Evolutionary conservation across 64 coral and sea anemone species (phyloP).

Genomic region (Exaiptasia diaphana): DNA sequence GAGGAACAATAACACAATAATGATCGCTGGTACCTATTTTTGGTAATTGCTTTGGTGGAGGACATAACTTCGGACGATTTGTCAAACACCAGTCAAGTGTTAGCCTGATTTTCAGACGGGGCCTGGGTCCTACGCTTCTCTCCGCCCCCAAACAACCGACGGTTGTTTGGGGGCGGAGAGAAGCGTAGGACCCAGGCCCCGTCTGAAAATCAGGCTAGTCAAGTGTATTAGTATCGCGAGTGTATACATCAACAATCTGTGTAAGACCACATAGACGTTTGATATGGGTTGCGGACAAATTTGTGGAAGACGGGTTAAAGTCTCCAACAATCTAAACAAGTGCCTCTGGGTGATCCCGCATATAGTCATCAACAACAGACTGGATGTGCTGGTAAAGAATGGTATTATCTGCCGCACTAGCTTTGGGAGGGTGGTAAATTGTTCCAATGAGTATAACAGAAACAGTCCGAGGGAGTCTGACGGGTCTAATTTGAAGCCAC

Average conservation of each 20-base stretch:
- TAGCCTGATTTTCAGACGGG: too few species aligned
- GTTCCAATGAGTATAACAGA: conserved; percentile 17
- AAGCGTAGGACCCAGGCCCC: too few species aligned
- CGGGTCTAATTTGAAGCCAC: conserved; percentile 21
- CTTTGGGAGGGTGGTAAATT: conserved; percentile 8
- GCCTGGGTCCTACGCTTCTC: too few species aligned
- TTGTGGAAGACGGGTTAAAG: conserved; percentile 42
- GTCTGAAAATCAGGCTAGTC: too few species aligned
- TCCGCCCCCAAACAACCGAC: too few species aligned
- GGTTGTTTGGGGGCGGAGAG: too few species aligned
- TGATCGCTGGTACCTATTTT: conserved; percentile 38
- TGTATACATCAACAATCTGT: conserved; percentile 49
- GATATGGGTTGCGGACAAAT: conserved; percentile 10
- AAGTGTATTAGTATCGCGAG: conserved; percentile 23
- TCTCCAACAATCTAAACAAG: conserved; percentile 7
- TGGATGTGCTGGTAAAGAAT: conserved; percentile 15
- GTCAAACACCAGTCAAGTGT: conserved; percentile 56
- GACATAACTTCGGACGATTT: conserved; percentile 9
- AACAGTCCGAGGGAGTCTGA: not conserved
- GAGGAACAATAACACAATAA: conserved; percentile 52
- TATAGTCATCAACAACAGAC: conserved; percentile 22
- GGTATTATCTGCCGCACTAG: conserved; percentile 21
- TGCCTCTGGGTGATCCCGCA: conserved; percentile 18
- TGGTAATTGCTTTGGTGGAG: conserved; percentile 28
- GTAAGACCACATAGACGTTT: conserved; percentile 33